Evolutionary conservation across 2,113 vertebrate genomes (phyloP).

Genomic region (Guaruba guarouba): DNA sequence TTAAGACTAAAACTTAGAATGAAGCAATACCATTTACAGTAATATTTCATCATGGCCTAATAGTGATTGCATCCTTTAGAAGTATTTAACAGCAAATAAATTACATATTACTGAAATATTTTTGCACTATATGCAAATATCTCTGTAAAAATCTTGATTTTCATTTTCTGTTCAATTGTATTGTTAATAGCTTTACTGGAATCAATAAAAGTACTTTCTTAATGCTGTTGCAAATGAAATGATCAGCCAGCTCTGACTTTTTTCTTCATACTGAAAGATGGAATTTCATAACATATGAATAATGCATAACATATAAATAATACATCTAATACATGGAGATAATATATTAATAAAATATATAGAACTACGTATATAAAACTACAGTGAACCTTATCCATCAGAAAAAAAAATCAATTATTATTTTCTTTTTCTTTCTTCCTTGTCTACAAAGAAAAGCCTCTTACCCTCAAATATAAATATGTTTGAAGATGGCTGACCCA

Average conservation of each 20-base stretch:
- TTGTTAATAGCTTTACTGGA: neutral
- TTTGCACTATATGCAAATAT: neutral
- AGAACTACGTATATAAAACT: neutral
- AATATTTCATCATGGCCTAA: neutral
- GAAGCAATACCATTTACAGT: neutral
- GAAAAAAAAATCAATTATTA: neutral
- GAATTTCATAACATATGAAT: neutral
- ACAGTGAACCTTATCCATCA: neutral
- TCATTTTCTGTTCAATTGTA: neutral
- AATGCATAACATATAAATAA: neutral
- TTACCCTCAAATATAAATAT: neutral
- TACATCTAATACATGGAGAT: neutral
- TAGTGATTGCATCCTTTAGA: neutral
- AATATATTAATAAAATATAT: neutral
- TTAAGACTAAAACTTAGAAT: neutral
- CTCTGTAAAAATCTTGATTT: neutral
- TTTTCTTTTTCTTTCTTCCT: neutral
- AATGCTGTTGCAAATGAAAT: neutral
- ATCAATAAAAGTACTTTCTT: neutral
- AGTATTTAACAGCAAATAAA: neutral
- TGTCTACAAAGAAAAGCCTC: neutral
- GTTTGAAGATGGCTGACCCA: neutral
- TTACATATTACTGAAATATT: neutral
- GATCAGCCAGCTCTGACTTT: neutral
- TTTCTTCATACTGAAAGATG: neutral